Evolutionary conservation across 2,888 invertebrate species (phyloP).

Genomic region (Lathronympha strigana): DNA sequence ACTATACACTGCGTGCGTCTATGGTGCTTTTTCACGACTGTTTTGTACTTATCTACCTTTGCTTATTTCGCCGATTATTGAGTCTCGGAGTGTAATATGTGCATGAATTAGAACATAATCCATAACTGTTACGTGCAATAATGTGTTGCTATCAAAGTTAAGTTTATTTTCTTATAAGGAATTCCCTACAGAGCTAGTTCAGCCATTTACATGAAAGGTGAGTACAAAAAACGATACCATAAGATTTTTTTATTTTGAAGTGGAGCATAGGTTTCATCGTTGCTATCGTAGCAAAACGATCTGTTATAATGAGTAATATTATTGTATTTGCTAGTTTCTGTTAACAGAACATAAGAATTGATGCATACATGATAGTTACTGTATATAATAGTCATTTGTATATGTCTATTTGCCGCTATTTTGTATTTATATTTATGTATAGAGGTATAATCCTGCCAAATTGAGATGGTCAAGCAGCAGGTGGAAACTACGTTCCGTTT

Average conservation of each 20-base stretch:
- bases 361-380: slow-evolving; percentile 61
- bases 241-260: slow-evolving; percentile 68
- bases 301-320: slow-evolving; percentile 34
- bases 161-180: slow-evolving; percentile 53
- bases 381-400: slow-evolving; percentile 58
- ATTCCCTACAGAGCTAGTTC: slow-evolving; percentile 67
- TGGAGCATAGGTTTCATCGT: slow-evolving; percentile 56
- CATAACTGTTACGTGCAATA: slow-evolving; percentile 59
- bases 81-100: slow-evolving; percentile 70
- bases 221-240: slow-evolving; percentile 81
- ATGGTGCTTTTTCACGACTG: slow-evolving; percentile 83
- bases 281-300: slow-evolving; percentile 47
- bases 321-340: slow-evolving; percentile 47
- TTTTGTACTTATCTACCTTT: slow-evolving; percentile 82
- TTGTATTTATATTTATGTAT: slow-evolving; percentile 67
- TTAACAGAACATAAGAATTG: slow-evolving; percentile 53
- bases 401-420: slow-evolving; percentile 81
- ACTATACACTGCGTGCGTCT: slow-evolving; percentile 54
- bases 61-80: slow-evolving; percentile 80
- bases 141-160: slow-evolving; percentile 69
- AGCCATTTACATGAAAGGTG: slow-evolving; percentile 84
- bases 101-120: slow-evolving; percentile 62
- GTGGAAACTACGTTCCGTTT: slow-evolving; percentile 64
- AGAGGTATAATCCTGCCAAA: slow-evolving; percentile 65
- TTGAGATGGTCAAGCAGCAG: slow-evolving; percentile 55